Conservation (phyloP, 1,140 invertebrate genomes). For the Trialeurodes vaporariorum region DNA sequence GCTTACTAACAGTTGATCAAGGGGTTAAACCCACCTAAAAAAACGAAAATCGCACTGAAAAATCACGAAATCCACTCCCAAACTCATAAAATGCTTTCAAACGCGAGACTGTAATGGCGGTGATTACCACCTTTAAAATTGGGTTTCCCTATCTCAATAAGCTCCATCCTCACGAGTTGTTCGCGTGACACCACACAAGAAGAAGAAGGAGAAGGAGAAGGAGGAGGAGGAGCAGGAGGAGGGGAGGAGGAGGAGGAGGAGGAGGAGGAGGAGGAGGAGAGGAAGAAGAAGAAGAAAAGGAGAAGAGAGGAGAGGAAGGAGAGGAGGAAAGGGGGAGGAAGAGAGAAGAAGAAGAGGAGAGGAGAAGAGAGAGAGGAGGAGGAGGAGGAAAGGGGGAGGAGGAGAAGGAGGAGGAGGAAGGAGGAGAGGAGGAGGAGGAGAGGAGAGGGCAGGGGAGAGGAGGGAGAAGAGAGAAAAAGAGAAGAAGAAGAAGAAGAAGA, state of each 20-base stretch:
- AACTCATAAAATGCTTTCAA: no score
- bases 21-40: neutral
- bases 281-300: neutral
- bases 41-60: neutral
- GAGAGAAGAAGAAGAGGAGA: neutral
- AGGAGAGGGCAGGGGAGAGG: constrained; percentile 4
- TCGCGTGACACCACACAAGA: no score
- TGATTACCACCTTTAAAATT: no score
- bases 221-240: constrained; percentile 12
- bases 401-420: neutral
- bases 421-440: neutral
- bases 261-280: constrained; percentile 5
- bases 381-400: neutral
- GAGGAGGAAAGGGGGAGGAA: neutral
- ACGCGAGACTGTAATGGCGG: no score
- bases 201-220: constrained; percentile 7
- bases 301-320: neutral
- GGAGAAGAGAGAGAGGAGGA: neutral
- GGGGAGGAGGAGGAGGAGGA: neutral
- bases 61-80: no score
- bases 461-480: neutral
- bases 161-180: no score
- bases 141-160: no score
- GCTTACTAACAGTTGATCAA: no score
- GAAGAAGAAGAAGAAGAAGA: no score